Evolutionary conservation across 2,797 vertebrate genomes (phyloP), one percentile per base, ranked within the genome.

Genomic region (Amblyopsis hoosieri): DNA sequence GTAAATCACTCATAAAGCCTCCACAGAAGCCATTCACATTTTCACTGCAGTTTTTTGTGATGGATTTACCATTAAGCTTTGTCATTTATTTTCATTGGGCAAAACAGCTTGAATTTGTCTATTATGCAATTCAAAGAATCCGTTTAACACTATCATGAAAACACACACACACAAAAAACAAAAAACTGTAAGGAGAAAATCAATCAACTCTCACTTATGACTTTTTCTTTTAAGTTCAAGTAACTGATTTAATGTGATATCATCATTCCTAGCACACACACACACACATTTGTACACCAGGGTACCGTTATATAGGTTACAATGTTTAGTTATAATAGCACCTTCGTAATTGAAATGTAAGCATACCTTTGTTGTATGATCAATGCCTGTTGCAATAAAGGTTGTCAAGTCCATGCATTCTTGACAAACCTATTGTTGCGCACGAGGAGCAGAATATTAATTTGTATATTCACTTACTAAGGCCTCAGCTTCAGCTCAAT

Each of bases 1-100:
- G 66, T 23, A 23, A 23, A 50, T 53, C 68, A 64, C 80, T 81
- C 76, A 80, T 84, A 83, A 86, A 85, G 68, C 60, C 64, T 74
- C 69, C 63, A 67, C 74, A 59, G 65, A 69, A 74, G 83, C 65
- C 71, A 71, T 77, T 73, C 61, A 67, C 78, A 76, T 62, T 64
- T 81, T 64, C 72, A 72, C 66, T 52, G 29, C 60, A 48, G 74
- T 62, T 45, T 74, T 71, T 69, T 63, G 57, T 52, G 60, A 55
- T 64, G 49, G 7, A 54, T 69, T 75, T 78, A 64, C 59, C 62
- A 60, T 31, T 3, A 48, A 45, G 42, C 23, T 0, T 67, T 58
- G 31, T 51, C 42, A 70, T 80, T 64, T 61, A 67, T 78, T 76
- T 58, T 60, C 31, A 53, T 58, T 62, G 66, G 31, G 12, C 54